Conservation (phyloP, 2,113 vertebrate genomes). For the Mustela lutreola region DNA sequence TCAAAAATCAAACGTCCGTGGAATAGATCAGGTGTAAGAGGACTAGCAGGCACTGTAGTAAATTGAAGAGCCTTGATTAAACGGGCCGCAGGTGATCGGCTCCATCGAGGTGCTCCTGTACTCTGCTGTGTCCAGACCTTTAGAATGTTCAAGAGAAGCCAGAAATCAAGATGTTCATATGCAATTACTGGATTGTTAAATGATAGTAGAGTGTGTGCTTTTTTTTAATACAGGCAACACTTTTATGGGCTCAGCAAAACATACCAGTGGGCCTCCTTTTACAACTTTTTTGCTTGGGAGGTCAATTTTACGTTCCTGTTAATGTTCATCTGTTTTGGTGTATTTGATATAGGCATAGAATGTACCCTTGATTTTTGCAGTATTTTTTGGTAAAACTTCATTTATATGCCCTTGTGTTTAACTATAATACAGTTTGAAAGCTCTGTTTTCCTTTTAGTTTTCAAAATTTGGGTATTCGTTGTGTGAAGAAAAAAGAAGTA, state of each 20-base stretch:
- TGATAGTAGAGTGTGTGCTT: background rate
- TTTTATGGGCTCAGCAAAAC: background rate
- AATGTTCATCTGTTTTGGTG: background rate
- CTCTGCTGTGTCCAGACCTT: background rate
- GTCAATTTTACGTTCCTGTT: conserved; percentile 36
- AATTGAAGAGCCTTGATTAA: background rate
- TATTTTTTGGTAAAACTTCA: background rate
- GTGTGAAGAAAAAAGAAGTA: conserved; percentile 97
- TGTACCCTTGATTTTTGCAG: conserved; percentile 37
- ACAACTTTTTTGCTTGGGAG: conserved; percentile 37
- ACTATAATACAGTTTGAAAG: conserved; percentile 48
- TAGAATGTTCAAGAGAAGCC: background rate
- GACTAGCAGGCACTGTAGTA: background rate
- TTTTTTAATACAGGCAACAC: background rate
- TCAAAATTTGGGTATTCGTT: conserved; percentile 99
- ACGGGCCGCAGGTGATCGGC: background rate
- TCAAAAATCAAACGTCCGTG: background rate
- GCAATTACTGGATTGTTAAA: conserved; percentile 40
- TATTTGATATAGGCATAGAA: conserved; percentile 7
- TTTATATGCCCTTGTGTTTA: conserved; percentile 40
- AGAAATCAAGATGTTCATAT: background rate
- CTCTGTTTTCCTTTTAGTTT: conserved; percentile 89
- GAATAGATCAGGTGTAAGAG: background rate
- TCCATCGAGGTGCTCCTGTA: background rate
- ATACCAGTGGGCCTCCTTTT: conserved; percentile 12